A percentile compares a stretch with the other conserved stretches of the same genome.
Conservation (phyloP, 2,113 vertebrate species). For the Semnopithecus entellus region DNA sequence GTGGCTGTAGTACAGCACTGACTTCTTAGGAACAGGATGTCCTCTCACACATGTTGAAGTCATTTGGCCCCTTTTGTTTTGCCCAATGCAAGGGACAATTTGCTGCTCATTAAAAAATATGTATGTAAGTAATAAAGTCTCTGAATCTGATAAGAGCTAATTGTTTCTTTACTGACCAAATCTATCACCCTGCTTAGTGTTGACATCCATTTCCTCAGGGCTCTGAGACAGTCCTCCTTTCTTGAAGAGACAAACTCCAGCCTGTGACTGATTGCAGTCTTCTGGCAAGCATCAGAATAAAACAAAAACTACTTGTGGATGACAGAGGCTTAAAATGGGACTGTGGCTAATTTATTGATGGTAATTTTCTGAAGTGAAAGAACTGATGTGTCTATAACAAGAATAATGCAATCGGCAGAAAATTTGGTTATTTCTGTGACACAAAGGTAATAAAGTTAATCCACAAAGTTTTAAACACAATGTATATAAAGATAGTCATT, state of each 20-base stretch:
- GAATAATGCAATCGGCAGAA: neutral
- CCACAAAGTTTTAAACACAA: neutral
- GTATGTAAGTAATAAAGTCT: neutral
- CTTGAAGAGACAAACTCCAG: neutral
- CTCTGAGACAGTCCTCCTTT: neutral
- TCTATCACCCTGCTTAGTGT: neutral
- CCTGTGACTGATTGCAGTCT: neutral
- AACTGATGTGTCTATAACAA: neutral
- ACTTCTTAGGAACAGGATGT: neutral
- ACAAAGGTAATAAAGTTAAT: constrained; percentile 5
- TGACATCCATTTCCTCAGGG: neutral
- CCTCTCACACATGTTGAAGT: neutral
- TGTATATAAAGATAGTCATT: neutral
- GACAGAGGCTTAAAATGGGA: neutral
- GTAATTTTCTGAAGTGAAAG: constrained; percentile 1
- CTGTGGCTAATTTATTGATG: neutral
- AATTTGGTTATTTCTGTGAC: neutral
- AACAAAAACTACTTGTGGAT: neutral
- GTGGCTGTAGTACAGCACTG: neutral
- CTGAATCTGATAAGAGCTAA: neutral
- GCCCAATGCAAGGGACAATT: neutral
- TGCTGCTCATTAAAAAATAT: neutral
- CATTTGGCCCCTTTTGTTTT: neutral
- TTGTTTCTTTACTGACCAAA: neutral
- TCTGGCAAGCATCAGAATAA: neutral